Evolutionary conservation across 2,888 invertebrate species (phyloP).

Genomic region (Dolichopus griseipennis): DNA sequence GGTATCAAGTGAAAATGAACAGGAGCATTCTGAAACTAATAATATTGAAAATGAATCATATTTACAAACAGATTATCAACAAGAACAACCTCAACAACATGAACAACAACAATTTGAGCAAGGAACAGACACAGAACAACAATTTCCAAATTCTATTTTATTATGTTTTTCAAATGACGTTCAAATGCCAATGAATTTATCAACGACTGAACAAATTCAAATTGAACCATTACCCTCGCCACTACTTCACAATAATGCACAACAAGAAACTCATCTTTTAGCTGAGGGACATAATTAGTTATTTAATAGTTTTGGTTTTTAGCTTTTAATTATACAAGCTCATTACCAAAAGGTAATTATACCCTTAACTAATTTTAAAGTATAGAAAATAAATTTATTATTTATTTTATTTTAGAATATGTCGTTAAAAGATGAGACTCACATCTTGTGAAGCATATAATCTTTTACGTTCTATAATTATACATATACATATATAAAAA

Average conservation of each 20-base stretch:
- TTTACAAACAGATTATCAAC: background rate
- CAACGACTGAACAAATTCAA: conserved; percentile 6
- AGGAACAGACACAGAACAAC: background rate
- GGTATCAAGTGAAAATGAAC: background rate
- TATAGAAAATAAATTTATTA: background rate
- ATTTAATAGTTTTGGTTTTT: background rate
- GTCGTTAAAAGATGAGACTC: background rate
- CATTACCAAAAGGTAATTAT: background rate
- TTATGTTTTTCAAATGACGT: background rate
- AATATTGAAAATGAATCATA: background rate
- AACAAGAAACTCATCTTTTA: background rate
- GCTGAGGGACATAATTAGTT: background rate
- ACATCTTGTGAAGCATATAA: background rate
- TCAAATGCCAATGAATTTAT: background rate
- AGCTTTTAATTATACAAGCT: background rate
- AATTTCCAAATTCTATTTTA: background rate
- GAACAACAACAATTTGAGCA: background rate
- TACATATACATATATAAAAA: background rate
- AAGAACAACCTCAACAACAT: background rate
- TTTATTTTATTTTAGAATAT: background rate
- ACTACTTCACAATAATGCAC: background rate
- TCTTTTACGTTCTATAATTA: background rate
- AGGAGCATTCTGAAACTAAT: background rate
- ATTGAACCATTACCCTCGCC: background rate
- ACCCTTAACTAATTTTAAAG: background rate